Evolutionary conservation across 2,797 vertebrate species (phyloP).

Genomic region (Nyctalus aviator): DNA sequence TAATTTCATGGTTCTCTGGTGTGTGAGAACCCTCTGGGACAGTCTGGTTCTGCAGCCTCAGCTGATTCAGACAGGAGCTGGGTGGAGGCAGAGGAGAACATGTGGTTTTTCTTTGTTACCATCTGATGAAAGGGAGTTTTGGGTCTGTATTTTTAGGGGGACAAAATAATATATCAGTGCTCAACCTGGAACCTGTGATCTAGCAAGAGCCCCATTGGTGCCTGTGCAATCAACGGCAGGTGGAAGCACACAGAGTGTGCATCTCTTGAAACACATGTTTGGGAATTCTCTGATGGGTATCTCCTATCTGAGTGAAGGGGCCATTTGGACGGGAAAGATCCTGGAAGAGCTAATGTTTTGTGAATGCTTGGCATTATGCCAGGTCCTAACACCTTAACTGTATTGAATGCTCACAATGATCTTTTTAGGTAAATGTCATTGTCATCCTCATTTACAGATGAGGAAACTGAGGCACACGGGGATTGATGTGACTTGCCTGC

Average conservation of each 20-base stretch:
- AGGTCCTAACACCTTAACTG: neutral
- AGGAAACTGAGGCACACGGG: neutral
- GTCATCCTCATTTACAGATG: neutral
- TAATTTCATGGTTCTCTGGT: slow-evolving; percentile 73
- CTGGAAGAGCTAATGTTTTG: neutral
- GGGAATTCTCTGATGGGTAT: slow-evolving; percentile 22
- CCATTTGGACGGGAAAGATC: neutral
- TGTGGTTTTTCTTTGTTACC: slow-evolving; percentile 60
- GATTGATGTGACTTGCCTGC: neutral
- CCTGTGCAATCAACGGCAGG: neutral
- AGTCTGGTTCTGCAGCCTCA: slow-evolving; percentile 47
- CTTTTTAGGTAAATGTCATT: neutral
- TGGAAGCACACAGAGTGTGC: neutral
- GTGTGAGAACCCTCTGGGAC: slow-evolving; percentile 38
- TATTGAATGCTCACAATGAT: neutral
- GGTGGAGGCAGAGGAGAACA: neutral
- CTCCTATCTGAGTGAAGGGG: neutral
- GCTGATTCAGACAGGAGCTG: slow-evolving; percentile 12
- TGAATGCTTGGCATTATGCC: neutral
- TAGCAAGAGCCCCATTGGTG: neutral
- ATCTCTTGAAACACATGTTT: neutral
- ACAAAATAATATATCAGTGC: neutral
- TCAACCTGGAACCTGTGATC: neutral
- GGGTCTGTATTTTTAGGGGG: slow-evolving; percentile 1
- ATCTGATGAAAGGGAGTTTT: slow-evolving; percentile 18